phyloP scores from a whole-genome alignment of 2,888 invertebrate genomes.

The Acrocyrtus sp. region DNA sequence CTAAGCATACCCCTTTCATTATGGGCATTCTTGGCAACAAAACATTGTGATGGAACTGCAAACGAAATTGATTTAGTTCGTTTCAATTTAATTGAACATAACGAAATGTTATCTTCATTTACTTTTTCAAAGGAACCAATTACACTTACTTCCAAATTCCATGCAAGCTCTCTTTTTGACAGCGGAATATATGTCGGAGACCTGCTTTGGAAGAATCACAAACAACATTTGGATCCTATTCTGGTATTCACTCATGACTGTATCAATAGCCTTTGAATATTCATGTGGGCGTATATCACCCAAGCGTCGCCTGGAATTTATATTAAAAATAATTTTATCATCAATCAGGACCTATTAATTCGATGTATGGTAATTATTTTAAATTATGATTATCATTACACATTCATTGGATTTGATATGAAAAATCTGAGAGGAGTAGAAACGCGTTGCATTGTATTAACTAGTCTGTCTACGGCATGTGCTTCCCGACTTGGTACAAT shows the following conservation, averaged over 20 bases:
- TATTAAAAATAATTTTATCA: too few relatives aligned
- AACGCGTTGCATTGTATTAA: constrained; percentile 36
- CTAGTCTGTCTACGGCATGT: constrained; percentile 21
- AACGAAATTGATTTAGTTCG: too few relatives aligned
- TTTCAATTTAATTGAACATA: background rate
- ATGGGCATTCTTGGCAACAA: constrained; percentile 41
- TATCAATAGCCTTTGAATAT: constrained; percentile 41
- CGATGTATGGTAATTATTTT: too few relatives aligned
- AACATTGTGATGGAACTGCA: constrained; percentile 59
- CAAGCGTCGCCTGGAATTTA: constrained; percentile 9
- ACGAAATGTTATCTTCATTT: background rate
- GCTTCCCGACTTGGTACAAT: constrained; percentile 42
- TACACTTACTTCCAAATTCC: constrained; percentile 47
- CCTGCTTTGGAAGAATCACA: constrained; percentile 41
- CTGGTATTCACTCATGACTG: constrained; percentile 30
- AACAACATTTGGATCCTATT: constrained; percentile 53
- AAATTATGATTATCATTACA: too few relatives aligned
- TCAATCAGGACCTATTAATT: too few relatives aligned
- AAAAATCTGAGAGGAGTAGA: too few relatives aligned
- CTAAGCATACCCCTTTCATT: constrained; percentile 45
- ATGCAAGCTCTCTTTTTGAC: constrained; percentile 47
- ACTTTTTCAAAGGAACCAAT: too few relatives aligned
- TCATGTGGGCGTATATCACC: constrained; percentile 27
- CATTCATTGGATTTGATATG: too few relatives aligned
- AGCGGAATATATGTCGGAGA: constrained; percentile 43